Conservation (phyloP, 2,797 vertebrate species). For the Gobio occitaniae region DNA sequence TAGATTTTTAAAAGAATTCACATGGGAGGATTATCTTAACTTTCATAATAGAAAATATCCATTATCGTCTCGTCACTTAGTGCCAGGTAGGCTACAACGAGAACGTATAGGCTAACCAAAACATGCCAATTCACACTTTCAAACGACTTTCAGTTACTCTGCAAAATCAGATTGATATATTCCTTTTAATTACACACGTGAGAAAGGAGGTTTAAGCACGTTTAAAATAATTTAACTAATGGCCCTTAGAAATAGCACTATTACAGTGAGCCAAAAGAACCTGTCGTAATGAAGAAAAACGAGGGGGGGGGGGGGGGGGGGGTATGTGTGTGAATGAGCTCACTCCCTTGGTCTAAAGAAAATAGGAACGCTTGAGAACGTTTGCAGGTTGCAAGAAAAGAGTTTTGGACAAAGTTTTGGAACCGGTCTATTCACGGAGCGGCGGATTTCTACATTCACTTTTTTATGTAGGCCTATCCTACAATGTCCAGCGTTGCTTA, state of each 20-base stretch:
- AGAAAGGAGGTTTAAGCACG: not conserved
- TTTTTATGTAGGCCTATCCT: not conserved
- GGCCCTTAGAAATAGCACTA: not conserved
- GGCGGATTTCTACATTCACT: too few species aligned
- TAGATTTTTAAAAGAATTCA: not conserved
- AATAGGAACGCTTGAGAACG: not conserved
- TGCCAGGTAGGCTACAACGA: not conserved
- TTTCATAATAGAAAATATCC: not conserved
- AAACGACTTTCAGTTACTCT: not conserved
- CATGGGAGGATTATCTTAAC: not conserved
- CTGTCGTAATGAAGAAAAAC: not conserved
- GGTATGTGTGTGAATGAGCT: not conserved
- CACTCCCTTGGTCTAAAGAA: not conserved
- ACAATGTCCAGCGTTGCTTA: not conserved
- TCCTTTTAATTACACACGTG: constrained; percentile 12
- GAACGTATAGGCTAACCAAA: not conserved
- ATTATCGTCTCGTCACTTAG: not conserved
- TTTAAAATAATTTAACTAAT: constrained; percentile 27
- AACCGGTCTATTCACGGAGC: not conserved
- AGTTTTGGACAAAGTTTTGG: not conserved
- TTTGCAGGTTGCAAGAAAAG: not conserved
- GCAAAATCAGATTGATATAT: not conserved
- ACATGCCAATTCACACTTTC: not conserved
- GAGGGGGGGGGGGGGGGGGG: too few species aligned
- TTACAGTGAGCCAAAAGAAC: not conserved